Evolutionary conservation across 2,797 vertebrate species (phyloP).

Genomic region (Chiroxiphia lanceolata): DNA sequence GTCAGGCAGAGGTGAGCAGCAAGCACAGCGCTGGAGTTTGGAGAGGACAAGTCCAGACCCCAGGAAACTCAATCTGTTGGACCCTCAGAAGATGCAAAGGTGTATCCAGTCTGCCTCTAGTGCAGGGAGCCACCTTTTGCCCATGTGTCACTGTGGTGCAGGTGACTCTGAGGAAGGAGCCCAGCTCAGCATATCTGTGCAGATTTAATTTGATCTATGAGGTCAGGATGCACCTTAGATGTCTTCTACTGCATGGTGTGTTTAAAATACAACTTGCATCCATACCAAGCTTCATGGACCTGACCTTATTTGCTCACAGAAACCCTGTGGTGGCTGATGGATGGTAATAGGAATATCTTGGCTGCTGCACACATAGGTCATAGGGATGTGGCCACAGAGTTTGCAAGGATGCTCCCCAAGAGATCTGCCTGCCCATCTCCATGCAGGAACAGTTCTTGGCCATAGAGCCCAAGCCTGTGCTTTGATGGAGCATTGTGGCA

Average conservation of each 20-base stretch:
- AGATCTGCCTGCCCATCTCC: not conserved
- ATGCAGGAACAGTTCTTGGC: not conserved
- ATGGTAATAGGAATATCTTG: not conserved
- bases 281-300: not conserved
- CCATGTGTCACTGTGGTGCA: not conserved
- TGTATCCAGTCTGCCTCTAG: not conserved
- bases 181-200: not conserved
- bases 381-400: not conserved
- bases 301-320: not conserved
- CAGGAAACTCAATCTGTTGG: not conserved
- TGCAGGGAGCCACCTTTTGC: not conserved
- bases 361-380: not conserved
- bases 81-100: not conserved
- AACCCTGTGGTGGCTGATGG: not conserved
- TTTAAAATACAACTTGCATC: not conserved
- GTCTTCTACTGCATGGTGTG: not conserved
- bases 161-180: not conserved
- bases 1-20: constrained; percentile 35
- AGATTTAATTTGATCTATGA: not conserved
- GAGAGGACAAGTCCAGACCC: not conserved
- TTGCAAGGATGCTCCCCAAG: not conserved
- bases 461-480: not conserved
- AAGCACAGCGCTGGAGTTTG: accelerated
- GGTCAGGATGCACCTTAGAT: not conserved
- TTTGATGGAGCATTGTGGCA: not conserved